These are phyloP conservation scores for Gallinago stenura DNA, from an alignment of 2,797 vertebrate genomes.

Conservation along the genomic window DNA sequence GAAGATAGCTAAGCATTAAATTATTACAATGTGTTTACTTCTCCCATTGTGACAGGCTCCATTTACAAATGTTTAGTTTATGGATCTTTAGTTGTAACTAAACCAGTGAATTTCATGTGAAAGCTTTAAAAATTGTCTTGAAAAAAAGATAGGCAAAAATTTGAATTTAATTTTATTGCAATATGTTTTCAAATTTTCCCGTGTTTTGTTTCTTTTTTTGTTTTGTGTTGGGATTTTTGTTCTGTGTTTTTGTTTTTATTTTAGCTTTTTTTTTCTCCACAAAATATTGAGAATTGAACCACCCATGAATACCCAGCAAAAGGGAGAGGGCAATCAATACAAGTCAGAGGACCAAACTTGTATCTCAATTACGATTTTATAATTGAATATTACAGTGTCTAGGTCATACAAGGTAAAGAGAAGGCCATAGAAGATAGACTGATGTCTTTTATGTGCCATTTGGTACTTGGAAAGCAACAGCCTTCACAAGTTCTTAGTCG, in stretches of 20 bases:
- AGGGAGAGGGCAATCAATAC: neutral
- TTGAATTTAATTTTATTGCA: neutral
- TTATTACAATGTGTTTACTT: neutral
- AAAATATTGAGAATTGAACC: neutral
- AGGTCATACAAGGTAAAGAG: neutral
- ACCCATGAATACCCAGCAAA: neutral
- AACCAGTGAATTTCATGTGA: neutral
- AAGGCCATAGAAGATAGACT: neutral
- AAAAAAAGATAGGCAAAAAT: neutral
- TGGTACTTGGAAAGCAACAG: neutral
- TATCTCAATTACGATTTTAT: neutral
- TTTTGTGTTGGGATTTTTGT: neutral
- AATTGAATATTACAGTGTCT: neutral
- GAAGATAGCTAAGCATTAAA: neutral
- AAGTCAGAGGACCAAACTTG: neutral
- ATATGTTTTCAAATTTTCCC: neutral
- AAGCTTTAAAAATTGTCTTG: neutral
- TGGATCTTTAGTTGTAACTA: neutral
- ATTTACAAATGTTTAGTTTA: neutral
- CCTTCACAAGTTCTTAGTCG: neutral
- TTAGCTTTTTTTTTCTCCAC: neutral
- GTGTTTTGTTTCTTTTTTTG: neutral
- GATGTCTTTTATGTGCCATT: neutral
- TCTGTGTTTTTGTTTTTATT: no score
- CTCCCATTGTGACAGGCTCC: neutral